Evolutionary conservation across 2,113 vertebrate genomes (phyloP).

Genomic region (Callocephalon fimbriatum): DNA sequence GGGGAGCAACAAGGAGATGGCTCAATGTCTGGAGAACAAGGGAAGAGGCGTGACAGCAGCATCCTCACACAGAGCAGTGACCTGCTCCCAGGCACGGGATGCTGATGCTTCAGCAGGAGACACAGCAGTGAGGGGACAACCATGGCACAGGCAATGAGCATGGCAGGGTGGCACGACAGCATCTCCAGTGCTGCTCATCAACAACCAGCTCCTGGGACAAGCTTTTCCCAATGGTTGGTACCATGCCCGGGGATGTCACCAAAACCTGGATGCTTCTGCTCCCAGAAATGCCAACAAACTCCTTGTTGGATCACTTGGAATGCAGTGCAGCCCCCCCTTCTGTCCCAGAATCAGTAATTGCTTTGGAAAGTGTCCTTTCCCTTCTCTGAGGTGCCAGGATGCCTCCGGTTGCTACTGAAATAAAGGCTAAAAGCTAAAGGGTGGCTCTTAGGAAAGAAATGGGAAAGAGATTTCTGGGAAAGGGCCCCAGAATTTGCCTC

Average conservation of each 20-base stretch:
- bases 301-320: not conserved
- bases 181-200: not conserved
- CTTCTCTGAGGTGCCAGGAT: not conserved
- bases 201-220: not conserved
- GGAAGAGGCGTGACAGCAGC: not conserved
- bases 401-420: not conserved
- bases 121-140: not conserved
- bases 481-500: not conserved
- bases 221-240: not conserved
- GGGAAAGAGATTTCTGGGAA: not conserved
- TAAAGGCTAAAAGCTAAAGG: not conserved
- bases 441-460: not conserved
- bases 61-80: accelerated
- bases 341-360: not conserved
- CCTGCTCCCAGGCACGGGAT: accelerated
- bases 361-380: not conserved
- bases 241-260: not conserved
- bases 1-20: not conserved
- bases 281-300: not conserved
- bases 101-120: not conserved
- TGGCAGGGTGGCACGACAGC: not conserved
- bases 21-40: accelerated
- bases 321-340: not conserved
- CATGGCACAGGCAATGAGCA: not conserved
- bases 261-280: not conserved